Evolutionary conservation across 1,140 invertebrate species (phyloP).

Genomic region (Orius insidiosus): DNA sequence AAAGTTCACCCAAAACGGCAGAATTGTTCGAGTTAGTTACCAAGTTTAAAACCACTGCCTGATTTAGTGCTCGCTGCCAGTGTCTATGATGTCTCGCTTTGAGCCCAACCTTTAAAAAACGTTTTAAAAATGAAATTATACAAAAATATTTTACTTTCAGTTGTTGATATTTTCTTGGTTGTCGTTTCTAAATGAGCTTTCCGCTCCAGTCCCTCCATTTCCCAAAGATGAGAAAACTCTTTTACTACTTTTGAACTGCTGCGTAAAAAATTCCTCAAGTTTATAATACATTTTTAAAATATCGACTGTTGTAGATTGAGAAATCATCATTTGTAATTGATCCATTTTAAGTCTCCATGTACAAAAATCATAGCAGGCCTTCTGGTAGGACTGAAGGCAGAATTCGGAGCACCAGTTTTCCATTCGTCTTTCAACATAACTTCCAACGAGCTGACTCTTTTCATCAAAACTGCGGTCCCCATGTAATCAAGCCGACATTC

Average conservation of each 20-base stretch:
- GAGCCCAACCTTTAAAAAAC: constrained; percentile 24
- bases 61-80: constrained; percentile 66
- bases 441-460: constrained; percentile 62
- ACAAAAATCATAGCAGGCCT: constrained; percentile 77
- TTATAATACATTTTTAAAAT: constrained; percentile 91
- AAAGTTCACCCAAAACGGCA: constrained; percentile 81
- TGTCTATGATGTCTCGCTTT: constrained; percentile 71
- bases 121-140: no score
- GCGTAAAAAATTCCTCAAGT: constrained; percentile 90
- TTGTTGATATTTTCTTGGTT: constrained; percentile 11
- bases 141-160: constrained; percentile 11
- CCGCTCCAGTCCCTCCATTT: constrained; percentile 4
- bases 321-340: constrained; percentile 89
- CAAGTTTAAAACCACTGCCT: constrained; percentile 56
- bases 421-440: constrained; percentile 70
- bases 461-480: constrained; percentile 86
- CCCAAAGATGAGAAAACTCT: constrained; percentile 63
- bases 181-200: constrained; percentile 11
- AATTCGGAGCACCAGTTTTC: constrained; percentile 28
- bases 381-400: constrained; percentile 34
- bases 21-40: constrained; percentile 51
- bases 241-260: constrained; percentile 86
- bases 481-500: constrained; percentile 89
- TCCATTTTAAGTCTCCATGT: constrained; percentile 84
- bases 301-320: constrained; percentile 89